These are phyloP conservation scores for Blastomussa wellsi DNA, from an alignment of 92 coral and sea anemone species.

Conservation along the genomic window DNA sequence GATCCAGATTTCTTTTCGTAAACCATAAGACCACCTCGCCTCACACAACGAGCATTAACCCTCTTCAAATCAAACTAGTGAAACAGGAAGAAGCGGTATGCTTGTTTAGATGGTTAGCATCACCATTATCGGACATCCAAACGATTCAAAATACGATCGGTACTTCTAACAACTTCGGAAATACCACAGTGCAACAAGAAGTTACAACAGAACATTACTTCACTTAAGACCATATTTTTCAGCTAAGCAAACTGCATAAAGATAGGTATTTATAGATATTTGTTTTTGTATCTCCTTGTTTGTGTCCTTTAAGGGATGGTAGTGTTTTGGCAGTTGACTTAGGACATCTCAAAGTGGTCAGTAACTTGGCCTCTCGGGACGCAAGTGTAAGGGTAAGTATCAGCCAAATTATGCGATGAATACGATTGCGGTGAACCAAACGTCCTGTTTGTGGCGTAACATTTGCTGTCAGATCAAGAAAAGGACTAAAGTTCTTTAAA, in stretches of 20 bases:
- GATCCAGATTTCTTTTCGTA: too few relatives aligned
- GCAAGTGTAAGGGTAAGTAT: conserved; percentile 49
- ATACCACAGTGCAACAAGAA: not conserved
- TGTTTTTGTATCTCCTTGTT: not conserved
- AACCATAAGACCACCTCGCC: too few relatives aligned
- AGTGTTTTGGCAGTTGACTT: conserved; percentile 85
- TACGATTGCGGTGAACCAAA: not conserved
- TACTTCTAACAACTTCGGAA: not conserved
- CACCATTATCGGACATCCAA: not conserved
- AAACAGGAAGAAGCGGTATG: too few relatives aligned
- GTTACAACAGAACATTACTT: not conserved
- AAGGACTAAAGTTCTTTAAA: not conserved
- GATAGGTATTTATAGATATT: not conserved
- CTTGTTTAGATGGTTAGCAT: too few relatives aligned
- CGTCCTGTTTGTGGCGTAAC: not conserved
- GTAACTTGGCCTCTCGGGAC: conserved; percentile 72
- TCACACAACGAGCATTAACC: too few relatives aligned
- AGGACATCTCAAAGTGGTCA: conserved; percentile 86
- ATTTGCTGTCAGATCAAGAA: too few relatives aligned
- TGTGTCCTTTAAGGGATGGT: conserved; percentile 67
- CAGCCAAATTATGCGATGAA: not conserved
- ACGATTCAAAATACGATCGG: not conserved
- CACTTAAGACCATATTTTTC: not conserved
- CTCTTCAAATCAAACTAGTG: not conserved
- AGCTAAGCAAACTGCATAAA: not conserved